Percentiles rank a stretch among this genome's conserved stretches.
Conservation (phyloP, 2,797 vertebrate genomes). For the Leptatherina wallacei region DNA sequence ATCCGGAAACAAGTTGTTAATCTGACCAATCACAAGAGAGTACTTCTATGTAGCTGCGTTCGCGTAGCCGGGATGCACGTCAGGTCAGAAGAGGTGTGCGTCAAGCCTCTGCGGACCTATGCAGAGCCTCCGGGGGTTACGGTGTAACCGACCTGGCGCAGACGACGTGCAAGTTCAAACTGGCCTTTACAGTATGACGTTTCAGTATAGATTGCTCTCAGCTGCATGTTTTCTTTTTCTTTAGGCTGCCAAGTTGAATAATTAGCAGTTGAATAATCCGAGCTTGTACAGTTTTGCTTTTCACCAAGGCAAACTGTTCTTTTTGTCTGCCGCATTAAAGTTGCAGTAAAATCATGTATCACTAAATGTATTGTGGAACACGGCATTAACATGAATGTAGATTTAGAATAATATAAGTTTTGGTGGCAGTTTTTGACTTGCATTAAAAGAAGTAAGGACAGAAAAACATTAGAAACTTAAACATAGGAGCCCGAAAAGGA, state of each 20-base stretch:
- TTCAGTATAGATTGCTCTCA: constrained; percentile 8
- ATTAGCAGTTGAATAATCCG: background rate
- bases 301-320: too few species aligned
- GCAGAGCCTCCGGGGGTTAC: too few species aligned
- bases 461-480: background rate
- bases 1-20: too few species aligned
- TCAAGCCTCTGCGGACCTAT: too few species aligned
- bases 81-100: too few species aligned
- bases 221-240: background rate
- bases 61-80: too few species aligned
- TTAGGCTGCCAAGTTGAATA: constrained; percentile 2
- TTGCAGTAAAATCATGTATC: background rate
- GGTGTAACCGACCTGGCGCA: too few species aligned
- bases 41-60: too few species aligned
- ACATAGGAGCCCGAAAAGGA: constrained; percentile 14
- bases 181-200: background rate
- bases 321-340: background rate
- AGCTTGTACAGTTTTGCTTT: background rate
- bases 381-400: background rate
- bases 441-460: constrained; percentile 1
- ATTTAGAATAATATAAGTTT: background rate
- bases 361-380: background rate
- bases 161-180: too few species aligned
- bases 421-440: background rate
- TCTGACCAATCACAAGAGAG: too few species aligned